Evolutionary conservation across 2,113 vertebrate species (phyloP), one percentile per base, ranked within the genome.

Genomic region (Misgurnus anguillicaudatus): DNA sequence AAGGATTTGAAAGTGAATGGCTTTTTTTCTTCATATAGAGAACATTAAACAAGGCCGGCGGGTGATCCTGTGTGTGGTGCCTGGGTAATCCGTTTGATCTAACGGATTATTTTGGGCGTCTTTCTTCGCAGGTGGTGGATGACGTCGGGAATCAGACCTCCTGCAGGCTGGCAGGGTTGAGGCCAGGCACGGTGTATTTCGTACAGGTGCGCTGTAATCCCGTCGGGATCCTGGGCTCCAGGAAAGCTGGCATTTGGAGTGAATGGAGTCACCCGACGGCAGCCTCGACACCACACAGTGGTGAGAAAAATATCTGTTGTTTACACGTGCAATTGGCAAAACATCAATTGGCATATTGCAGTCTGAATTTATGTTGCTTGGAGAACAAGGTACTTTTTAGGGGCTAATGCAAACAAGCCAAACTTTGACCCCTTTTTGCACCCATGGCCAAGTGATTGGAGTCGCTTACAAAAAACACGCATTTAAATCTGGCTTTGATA

Each of bases 201-300:
- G 97, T 99, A 63, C 97, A 98, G 90, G 96, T 99, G 39, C 96
- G 97, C 24, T 99, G 97, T 41, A 98, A 98, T 5, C 97, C 97
- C 0, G 97, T 97, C 11, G 96, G 97, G 31, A 98, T 98, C 90
- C 97, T 98, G 0, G 97, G 97, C 45, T 98, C 97, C 77, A 96
- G 97, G 78, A 98, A 96, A 73, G 95, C 96, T 0, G 97, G 97
- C 0, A 98, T 99, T 85, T 99, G 97, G 97, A 98, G 96, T 3
- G 96, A 97, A 74, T 99, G 97, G 97, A 98, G 96, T 85, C 96
- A 96, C 80, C 96, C 97, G 45, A 99, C 96, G 0, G 97, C 96
- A 0, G 97, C 97, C 10, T 99, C 97, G 82, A 98, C 97, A 0
- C 97, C 97, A 0, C 95, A 95, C 83, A 97, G 93, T 11, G 97